Percentiles rank a stretch among this genome's conserved stretches.
phyloP scores from a whole-genome alignment of 2,888 invertebrate genomes.

The Nebria salina region DNA sequence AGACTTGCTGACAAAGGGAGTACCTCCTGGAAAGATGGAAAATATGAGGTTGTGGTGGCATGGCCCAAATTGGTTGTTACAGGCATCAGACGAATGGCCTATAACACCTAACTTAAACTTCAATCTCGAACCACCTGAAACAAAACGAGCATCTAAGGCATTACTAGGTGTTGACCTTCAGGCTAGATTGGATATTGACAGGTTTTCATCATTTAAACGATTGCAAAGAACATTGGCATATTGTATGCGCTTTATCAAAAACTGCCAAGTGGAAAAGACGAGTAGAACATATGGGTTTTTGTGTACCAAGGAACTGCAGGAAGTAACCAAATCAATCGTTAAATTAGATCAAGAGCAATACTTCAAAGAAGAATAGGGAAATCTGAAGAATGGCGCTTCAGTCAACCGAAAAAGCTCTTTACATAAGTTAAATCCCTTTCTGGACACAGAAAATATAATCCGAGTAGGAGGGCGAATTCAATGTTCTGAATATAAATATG shows the following conservation, averaged over 20 bases:
- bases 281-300: neutral
- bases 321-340: neutral
- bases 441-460: slow-evolving; percentile 7
- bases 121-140: too few relatives aligned
- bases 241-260: neutral
- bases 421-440: slow-evolving; percentile 5
- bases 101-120: neutral
- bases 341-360: slow-evolving; percentile 5
- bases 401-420: neutral
- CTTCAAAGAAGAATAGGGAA: slow-evolving; percentile 9
- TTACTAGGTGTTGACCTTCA: too few relatives aligned
- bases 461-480: slow-evolving; percentile 12
- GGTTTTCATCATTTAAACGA: neutral
- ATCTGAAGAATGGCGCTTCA: neutral
- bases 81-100: slow-evolving; percentile 2
- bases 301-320: neutral
- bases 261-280: neutral
- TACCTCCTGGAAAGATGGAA: neutral
- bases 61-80: neutral
- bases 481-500: neutral
- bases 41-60: neutral
- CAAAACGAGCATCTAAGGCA: too few relatives aligned
- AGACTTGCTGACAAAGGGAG: neutral
- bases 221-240: neutral
- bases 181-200: neutral